phyloP scores from a whole-genome alignment of 2,888 invertebrate species.

The Morinoia aosen region DNA sequence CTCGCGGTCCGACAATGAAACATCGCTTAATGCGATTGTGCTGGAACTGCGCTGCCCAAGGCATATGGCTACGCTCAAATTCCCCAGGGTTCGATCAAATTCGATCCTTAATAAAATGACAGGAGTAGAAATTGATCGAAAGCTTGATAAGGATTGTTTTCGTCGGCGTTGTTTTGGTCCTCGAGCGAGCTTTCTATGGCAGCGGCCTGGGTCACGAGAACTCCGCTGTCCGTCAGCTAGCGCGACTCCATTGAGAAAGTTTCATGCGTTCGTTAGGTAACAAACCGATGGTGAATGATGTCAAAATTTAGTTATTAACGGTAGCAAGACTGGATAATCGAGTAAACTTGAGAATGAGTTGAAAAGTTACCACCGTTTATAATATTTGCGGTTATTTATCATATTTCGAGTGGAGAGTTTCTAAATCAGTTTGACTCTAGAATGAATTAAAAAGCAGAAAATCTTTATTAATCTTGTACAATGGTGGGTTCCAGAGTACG shows the following conservation, averaged over 20 bases:
- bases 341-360: no score
- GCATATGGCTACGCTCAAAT: not conserved
- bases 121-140: constrained; percentile 3
- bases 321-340: not conserved
- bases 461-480: not conserved
- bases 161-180: constrained; percentile 35
- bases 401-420: not conserved
- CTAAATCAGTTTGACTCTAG: not conserved
- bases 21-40: constrained; percentile 44
- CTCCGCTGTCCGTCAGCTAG: not conserved
- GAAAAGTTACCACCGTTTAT: not conserved
- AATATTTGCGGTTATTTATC: not conserved
- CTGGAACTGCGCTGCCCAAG: not conserved
- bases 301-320: not conserved
- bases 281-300: not conserved
- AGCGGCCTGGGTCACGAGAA: not conserved
- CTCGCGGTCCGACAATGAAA: constrained; percentile 28
- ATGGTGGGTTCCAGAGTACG: not conserved
- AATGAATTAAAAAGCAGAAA: not conserved
- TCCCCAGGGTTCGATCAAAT: constrained; percentile 7
- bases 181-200: not conserved
- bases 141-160: constrained; percentile 28
- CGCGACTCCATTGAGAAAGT: not conserved
- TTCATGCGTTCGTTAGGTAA: not conserved
- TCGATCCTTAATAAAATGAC: constrained; percentile 21